phyloP scores from a whole-genome alignment of 2,888 invertebrate genomes.

The Listrodromus nycthemerus region DNA sequence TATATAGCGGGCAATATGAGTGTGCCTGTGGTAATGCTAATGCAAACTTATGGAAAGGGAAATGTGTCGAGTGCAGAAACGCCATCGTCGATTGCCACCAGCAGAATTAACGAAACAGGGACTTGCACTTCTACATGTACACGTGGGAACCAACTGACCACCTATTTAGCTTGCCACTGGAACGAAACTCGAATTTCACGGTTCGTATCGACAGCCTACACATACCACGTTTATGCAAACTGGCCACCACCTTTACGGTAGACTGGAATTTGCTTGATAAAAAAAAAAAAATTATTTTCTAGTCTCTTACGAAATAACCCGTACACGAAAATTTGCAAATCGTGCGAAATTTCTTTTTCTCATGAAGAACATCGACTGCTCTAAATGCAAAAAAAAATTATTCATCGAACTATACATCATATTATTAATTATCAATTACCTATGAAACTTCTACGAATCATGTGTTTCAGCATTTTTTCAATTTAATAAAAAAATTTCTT shows the following conservation, averaged over 20 bases:
- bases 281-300: too few species aligned
- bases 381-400: too few species aligned
- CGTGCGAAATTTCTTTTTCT: too few species aligned
- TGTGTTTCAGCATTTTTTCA: too few species aligned
- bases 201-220: conserved; percentile 11
- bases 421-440: too few species aligned
- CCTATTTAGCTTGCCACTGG: conserved; percentile 30
- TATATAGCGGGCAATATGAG: not conserved
- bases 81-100: conserved; percentile 21
- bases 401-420: too few species aligned
- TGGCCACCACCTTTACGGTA: conserved; percentile 2
- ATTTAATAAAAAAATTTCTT: too few species aligned
- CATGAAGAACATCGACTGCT: too few species aligned
- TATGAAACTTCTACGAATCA: too few species aligned
- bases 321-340: too few species aligned
- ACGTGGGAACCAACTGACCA: not conserved
- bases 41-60: conserved; percentile 18
- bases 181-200: conserved; percentile 20
- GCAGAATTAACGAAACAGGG: conserved; percentile 31
- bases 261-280: too few species aligned
- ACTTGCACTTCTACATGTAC: conserved; percentile 13
- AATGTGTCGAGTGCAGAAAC: not conserved
- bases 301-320: not conserved
- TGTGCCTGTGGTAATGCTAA: not conserved
- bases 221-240: not conserved